Evolutionary conservation across 2,113 vertebrate species (phyloP).

Genomic region (Passer domesticus): DNA sequence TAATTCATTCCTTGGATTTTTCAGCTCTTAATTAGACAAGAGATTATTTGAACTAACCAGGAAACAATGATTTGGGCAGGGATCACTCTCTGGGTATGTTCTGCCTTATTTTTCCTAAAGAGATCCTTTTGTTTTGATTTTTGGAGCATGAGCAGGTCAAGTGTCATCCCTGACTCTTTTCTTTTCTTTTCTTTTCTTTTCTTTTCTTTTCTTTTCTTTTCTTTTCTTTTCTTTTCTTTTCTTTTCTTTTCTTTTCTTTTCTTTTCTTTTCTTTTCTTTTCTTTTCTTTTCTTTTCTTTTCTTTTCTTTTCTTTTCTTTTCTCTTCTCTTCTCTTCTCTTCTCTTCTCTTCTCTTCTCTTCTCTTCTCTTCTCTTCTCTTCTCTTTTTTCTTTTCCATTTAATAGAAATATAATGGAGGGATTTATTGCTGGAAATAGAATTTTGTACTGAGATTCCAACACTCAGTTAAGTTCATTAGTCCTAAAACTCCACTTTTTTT

Average conservation of each 20-base stretch:
- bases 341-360: too few relatives aligned
- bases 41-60: neutral
- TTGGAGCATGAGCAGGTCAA: neutral
- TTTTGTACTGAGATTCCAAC: neutral
- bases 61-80: neutral
- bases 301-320: too few relatives aligned
- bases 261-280: too few relatives aligned
- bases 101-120: neutral
- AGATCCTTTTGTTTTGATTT: neutral
- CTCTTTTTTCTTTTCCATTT: neutral
- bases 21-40: neutral
- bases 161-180: neutral
- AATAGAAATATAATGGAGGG: neutral
- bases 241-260: too few relatives aligned
- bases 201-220: too few relatives aligned
- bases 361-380: too few relatives aligned
- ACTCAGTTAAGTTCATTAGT: neutral
- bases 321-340: too few relatives aligned
- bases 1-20: neutral
- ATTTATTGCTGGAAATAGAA: neutral
- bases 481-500: neutral
- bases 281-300: too few relatives aligned
- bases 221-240: too few relatives aligned
- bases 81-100: neutral
- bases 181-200: too few relatives aligned